Conservation (phyloP, 2,888 invertebrate species). For the Drosophila merina region DNA sequence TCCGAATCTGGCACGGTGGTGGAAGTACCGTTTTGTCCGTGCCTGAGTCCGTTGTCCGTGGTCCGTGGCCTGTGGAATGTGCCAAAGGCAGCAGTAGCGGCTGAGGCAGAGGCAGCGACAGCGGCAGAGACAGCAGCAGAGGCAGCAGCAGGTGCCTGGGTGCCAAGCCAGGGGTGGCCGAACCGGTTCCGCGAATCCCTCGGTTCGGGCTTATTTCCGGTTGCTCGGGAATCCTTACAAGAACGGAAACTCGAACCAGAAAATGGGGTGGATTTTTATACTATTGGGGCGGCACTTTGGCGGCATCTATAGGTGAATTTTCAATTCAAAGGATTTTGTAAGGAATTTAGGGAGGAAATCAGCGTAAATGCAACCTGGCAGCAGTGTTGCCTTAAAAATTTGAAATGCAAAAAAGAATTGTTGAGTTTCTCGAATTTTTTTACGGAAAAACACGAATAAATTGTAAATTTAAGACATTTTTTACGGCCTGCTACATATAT, state of each 20-base stretch:
- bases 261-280: background rate
- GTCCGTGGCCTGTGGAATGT: slow-evolving; percentile 35
- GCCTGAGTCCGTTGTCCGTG: slow-evolving; percentile 6
- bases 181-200: slow-evolving; percentile 12
- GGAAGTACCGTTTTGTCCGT: slow-evolving; percentile 8
- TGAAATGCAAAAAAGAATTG: too few relatives aligned
- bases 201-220: background rate
- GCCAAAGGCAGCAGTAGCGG: slow-evolving; percentile 3
- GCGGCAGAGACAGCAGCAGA: background rate
- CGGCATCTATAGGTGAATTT: background rate
- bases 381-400: too few relatives aligned
- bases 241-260: background rate
- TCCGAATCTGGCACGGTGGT: slow-evolving; percentile 60
- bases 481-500: too few relatives aligned
- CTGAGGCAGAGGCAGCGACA: slow-evolving; percentile 5
- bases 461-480: too few relatives aligned
- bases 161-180: background rate
- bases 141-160: slow-evolving; percentile 37
- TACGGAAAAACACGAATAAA: too few relatives aligned
- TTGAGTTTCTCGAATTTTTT: too few relatives aligned
- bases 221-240: background rate
- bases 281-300: background rate
- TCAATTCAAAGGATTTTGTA: background rate
- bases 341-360: too few relatives aligned
- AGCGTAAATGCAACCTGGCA: too few relatives aligned